A percentile compares a stretch with the other conserved stretches of the same genome.
These are phyloP conservation scores for Eunapius fragilis DNA, from an alignment of 37 sponge, comb jelly and placozoan species.

Conservation along the genomic window DNA sequence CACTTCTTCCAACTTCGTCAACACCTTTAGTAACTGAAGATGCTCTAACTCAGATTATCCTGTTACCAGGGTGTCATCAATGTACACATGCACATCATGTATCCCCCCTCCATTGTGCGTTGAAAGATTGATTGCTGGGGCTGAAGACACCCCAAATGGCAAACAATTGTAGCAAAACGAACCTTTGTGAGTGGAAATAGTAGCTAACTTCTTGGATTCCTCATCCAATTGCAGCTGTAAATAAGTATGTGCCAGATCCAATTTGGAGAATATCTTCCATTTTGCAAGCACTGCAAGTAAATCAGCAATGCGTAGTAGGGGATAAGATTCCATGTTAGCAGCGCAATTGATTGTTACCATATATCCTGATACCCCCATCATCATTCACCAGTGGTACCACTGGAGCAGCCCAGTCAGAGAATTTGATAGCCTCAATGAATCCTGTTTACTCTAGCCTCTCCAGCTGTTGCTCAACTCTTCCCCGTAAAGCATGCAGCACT, in stretches of 20 bases:
- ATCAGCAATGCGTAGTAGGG: neutral
- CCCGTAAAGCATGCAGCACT: too few relatives aligned
- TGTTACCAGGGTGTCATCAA: neutral
- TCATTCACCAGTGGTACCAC: neutral
- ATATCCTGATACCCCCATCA: neutral
- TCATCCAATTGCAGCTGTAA: conserved; percentile 1
- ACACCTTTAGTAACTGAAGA: neutral
- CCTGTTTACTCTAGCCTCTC: too few relatives aligned
- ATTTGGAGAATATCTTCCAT: neutral
- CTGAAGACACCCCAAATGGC: neutral
- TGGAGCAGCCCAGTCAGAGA: neutral
- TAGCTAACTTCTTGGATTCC: neutral
- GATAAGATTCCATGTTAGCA: neutral
- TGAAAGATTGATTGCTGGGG: neutral
- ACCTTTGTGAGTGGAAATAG: neutral
- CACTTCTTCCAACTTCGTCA: neutral
- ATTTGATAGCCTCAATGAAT: too few relatives aligned
- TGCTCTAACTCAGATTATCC: neutral
- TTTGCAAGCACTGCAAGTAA: neutral
- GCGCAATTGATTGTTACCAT: neutral
- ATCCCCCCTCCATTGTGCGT: neutral
- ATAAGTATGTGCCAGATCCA: neutral
- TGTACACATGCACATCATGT: neutral
- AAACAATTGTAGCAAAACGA: neutral
- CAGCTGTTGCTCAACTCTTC: too few relatives aligned